Base-by-base conservation (phyloP, 2,797 vertebrate species). In the Eupleurogrammus muticus region DNA sequence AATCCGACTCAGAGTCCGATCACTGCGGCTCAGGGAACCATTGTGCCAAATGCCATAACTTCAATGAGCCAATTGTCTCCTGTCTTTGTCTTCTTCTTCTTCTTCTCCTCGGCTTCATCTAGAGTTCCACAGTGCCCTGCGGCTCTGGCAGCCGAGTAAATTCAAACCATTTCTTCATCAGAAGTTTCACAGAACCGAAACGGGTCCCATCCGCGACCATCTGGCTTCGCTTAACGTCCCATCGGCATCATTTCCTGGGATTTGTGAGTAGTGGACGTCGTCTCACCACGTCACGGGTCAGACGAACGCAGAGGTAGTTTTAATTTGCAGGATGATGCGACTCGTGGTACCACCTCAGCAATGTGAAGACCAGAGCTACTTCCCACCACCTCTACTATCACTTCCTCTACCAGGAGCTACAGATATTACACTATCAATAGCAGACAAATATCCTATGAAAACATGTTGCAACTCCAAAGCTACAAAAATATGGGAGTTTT, bases 141-240 rank as follows among this genome's bases (percentile, higher is more conserved):
- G 0, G 50, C 20, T 42, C 34, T 24, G 1, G 19, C 52, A 38
- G 28, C 28, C 32, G 5, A 47, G 42, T 24, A 1, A 44, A 36
- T 44, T 20, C 1, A 5, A 55, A 66, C 14, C 21, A 20, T 44
- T 17, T 21, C 36, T 38, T 16, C 23, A 1, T 1, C 4, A 17
- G 14, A 36, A 51, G 23, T 56, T 24, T 21, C 47, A 7, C 14
- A 35, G 34, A 47, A 53, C 13, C 1, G 2, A 2, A 1, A 24
- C 20, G 5, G 0, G 21, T 24, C 6, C 3, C 5, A 1, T 51
- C 17, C 0, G 17, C 47, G 28, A 0, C 4, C 81, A 86, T 80
- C 79, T 86, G 87, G 60, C 19, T 68, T 51, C 0, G 38, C 32
- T 87, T 72, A 54, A 34, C 0, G 63, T 8, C 47, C 17, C 19